Base-by-base conservation (phyloP, 2,888 invertebrate genomes). In the Cephonodes hylas region DNA sequence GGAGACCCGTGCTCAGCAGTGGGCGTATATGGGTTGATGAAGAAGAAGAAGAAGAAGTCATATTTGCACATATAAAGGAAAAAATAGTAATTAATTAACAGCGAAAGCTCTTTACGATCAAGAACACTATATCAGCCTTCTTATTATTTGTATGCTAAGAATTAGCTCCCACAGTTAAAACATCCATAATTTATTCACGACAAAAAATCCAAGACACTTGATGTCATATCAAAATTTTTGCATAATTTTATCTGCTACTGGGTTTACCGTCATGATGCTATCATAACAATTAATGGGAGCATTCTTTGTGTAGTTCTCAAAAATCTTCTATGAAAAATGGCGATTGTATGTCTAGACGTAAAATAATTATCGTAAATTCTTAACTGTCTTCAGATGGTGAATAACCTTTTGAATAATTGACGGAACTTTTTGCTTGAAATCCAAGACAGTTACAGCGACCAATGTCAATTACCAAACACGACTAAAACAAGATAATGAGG, bases 191-290 rank as follows among this genome's bases (percentile, higher is more conserved):
- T 27, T 15, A 53, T 27, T 38, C n/a, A 25, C n/a, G 7, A 10
- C 15, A 48, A 31, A 31, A 53, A 31, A 13, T 13, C 3, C 13
- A 45, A 10, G 45, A 23, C 20, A 1, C 10, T 23, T 6, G 3
- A 8, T 4, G 27, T 27, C 31, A 53, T 27, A 53, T 31, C 10
- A 53, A 46, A 31, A 48, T 31, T 8, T 53, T 53, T 53, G 53
- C 18, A 31, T 31, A 53, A 31, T 53, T 53, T 53, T 10, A 53
- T 53, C 18, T 10, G 53, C 53, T 53, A 53, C 53, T 53, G 53
- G 27, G 8, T 27, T 53, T 53, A 27, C 25, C 8, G 15, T 10
- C 10, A 3, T 27, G 53, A 53, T 53, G 31, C 27, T 53, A 53
- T 53, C 53, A 18, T 18, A 31, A 31, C 53, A 53, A 53, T 53